These are phyloP conservation scores for Hedychridium roseum DNA, from an alignment of 2,888 invertebrate genomes.

Conservation along the genomic window DNA sequence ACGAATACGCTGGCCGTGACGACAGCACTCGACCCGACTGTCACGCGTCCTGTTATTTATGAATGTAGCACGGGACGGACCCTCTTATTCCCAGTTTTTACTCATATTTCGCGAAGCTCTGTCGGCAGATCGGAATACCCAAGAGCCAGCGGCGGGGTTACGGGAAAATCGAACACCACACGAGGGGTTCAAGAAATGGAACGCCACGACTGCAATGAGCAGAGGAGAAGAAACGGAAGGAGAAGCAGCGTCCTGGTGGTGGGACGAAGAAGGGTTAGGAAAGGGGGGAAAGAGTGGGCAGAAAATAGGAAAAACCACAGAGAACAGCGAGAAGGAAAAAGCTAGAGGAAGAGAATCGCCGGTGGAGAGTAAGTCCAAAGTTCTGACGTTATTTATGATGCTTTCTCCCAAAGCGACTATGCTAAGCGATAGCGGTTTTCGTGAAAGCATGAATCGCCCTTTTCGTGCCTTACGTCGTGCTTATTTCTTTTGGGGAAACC, in stretches of 20 bases:
- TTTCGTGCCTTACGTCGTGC: conserved; percentile 22
- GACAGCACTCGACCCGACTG: conserved; percentile 39
- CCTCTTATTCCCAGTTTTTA: conserved; percentile 54
- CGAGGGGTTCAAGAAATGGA: conserved; percentile 6
- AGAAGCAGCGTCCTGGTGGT: conserved; percentile 8
- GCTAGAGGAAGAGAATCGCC: no score
- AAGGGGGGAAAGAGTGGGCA: not conserved
- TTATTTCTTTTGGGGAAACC: conserved; percentile 22
- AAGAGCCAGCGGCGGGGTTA: not conserved
- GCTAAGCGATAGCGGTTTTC: conserved; percentile 32
- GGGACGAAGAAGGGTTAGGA: conserved; percentile 1
- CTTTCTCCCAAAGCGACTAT: conserved; percentile 37
- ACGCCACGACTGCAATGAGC: conserved; percentile 16
- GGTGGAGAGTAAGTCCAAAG: conserved; percentile 37
- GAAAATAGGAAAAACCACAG: not conserved
- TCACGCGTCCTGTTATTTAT: conserved; percentile 56
- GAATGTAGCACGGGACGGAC: conserved; percentile 45
- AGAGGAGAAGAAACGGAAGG: conserved; percentile 14
- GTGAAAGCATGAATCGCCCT: conserved; percentile 36
- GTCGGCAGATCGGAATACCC: conserved; percentile 1
- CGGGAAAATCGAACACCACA: conserved; percentile 24
- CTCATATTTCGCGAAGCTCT: conserved; percentile 49
- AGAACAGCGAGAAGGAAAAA: conserved; percentile 12
- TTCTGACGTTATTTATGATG: conserved; percentile 50
- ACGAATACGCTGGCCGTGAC: conserved; percentile 27